Base-by-base conservation (phyloP, 2,888 invertebrate genomes). In the Ophion ellenae region DNA sequence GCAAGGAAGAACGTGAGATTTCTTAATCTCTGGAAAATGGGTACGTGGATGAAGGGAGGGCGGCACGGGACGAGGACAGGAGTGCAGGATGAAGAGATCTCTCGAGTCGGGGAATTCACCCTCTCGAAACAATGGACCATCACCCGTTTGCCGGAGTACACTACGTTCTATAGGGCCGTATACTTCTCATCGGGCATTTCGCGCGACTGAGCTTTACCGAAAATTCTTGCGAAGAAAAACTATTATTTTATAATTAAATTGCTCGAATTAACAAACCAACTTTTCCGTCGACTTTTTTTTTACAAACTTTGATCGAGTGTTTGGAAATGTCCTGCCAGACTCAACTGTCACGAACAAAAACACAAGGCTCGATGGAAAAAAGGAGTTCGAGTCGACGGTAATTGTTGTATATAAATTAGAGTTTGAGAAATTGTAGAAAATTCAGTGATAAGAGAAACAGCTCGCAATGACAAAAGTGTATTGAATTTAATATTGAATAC, bases 71-170 rank as follows among this genome's bases (percentile, higher is more conserved):
- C 76, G 83, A 69, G 73, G 80, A 61, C 63, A 83, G 69, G 80
- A 83, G 73, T 76, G 80, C 73, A 36, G 71, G 80, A 81, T 80
- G 84, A 76, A 73, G 80, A 80, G 80, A 85, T 83, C 83, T 85
- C 85, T 80, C 76, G 85, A 85, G 85, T 83, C 76, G 80, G 73
- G 40, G 71, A 83, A 85, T 85, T 85, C 83, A 83, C 76, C 80
- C 85, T 75, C 85, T 80, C 73, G 85, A 83, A 85, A 85, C 85
- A 85, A 85, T 85, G 80, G 85, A 80, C 85, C 76, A 85, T 85
- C 83, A 80, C 73, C 80, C 79, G 76, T 77, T 80, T 67, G 76
- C 83, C 69, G 47, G 80, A 80, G 80, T 83, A 57, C 32, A 64
- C 71, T 64, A 59, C 20, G 53, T 53, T 32, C 9, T 66, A 40